Evolutionary conservation across 2,888 invertebrate genomes (phyloP), one percentile per base, ranked within the genome.

Genomic region (Lypha dubia): DNA sequence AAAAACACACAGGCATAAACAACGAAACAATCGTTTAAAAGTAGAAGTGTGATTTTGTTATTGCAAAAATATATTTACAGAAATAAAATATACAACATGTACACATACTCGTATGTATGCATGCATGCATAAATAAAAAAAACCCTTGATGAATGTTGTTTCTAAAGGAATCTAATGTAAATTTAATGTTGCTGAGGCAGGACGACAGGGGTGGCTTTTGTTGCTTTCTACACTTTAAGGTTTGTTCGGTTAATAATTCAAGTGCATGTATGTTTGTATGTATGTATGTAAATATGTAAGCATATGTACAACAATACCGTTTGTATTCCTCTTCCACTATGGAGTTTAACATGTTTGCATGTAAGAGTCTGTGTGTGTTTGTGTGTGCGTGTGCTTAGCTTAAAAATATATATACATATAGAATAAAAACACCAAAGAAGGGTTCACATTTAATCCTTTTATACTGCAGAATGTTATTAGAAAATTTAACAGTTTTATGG

Each of bases 401-500:
- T 13, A 63, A 56, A 22, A 58, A 32, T 56, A 22, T 51, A 44
- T 24, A 63, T 44, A 22, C 46, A 32, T 56, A 22, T 51, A 44
- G 17, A 49, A 58, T 9, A 46, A 20, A n/a, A 58, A 70, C 49
- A 68, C 35, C 35, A 49, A 70, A 67, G 56, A 73, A 79, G 75
- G 75, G 74, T 70, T 82, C 68, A 71, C 44, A 70, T 76, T 70
- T 82, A 82, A 82, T 82, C 81, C 81, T 71, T 82, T 82, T 56
- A 70, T 63, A 13, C 56, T 49, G 13, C 15, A 71, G 44, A 62
- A 70, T 63, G 75, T 65, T 63, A 75, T 82, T 76, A 71, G 70
- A 76, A 82, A 73, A 58, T 76, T 70, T 76, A 82, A 76, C 81
- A 82, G 81, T 71, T 82, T 82, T 76, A 82, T 82, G 81, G 81